These are phyloP conservation scores for Amblyjoppa proteus DNA, from an alignment of 2,888 invertebrate genomes.

Conservation along the genomic window DNA sequence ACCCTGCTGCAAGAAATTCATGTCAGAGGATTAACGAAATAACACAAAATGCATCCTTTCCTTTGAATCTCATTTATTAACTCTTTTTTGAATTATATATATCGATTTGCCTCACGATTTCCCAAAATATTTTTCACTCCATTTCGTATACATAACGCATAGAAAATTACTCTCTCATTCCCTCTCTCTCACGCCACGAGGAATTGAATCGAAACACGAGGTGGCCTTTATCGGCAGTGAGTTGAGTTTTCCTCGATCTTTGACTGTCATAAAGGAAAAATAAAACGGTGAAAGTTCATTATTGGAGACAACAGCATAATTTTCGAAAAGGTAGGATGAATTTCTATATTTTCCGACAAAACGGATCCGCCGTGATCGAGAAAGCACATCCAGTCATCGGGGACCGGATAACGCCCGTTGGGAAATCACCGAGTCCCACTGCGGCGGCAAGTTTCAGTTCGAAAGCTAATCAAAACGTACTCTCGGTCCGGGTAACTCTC, in stretches of 20 bases:
- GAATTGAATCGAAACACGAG: background rate
- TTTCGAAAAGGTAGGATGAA: background rate
- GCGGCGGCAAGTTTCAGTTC: slow-evolving; percentile 39
- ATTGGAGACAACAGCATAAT: background rate
- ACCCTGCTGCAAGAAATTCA: background rate
- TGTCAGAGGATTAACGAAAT: slow-evolving; percentile 5
- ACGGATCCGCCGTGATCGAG: slow-evolving; percentile 14
- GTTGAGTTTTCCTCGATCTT: background rate
- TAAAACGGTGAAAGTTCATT: background rate
- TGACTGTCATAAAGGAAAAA: background rate
- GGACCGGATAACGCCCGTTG: slow-evolving; percentile 39
- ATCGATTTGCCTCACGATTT: slow-evolving; percentile 7
- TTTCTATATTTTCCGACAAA: slow-evolving; percentile 48
- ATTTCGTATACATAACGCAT: slow-evolving; percentile 10
- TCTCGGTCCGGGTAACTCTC: slow-evolving; percentile 31
- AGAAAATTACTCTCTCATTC: slow-evolving; percentile 18
- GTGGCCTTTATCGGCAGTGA: background rate
- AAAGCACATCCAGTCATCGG: slow-evolving; percentile 4
- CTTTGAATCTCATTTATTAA: slow-evolving; percentile 39
- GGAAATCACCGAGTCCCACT: slow-evolving; percentile 55
- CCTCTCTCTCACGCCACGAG: background rate
- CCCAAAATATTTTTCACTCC: slow-evolving; percentile 28
- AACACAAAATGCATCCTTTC: slow-evolving; percentile 34
- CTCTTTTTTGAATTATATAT: slow-evolving; percentile 17
- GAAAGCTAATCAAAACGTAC: slow-evolving; percentile 57